phyloP scores from a whole-genome alignment of 2,113 vertebrate genomes.

The Phocoena phocoena region DNA sequence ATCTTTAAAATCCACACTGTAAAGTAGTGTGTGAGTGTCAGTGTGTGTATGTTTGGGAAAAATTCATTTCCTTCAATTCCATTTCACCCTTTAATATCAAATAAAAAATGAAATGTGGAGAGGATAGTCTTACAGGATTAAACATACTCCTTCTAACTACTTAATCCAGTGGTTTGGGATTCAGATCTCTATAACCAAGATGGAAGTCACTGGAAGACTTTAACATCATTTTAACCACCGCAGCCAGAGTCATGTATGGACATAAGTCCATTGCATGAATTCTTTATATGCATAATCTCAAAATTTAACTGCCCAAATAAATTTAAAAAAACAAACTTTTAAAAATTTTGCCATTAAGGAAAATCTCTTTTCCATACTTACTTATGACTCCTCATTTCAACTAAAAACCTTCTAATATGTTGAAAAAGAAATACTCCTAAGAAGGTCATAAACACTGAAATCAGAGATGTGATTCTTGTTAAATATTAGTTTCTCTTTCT shows the following conservation, averaged over 20 bases:
- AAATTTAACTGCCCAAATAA: slow-evolving; percentile 55
- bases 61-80: slow-evolving; percentile 30
- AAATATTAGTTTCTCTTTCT: slow-evolving; percentile 97
- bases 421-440: slow-evolving; percentile 67
- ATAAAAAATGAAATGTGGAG: slow-evolving; percentile 38
- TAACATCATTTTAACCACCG: slow-evolving; percentile 38
- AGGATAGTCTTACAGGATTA: slow-evolving; percentile 32
- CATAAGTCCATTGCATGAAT: slow-evolving; percentile 21
- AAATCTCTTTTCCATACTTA: slow-evolving; percentile 70
- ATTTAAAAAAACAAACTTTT: slow-evolving; percentile 14
- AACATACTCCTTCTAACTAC: neutral
- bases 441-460: slow-evolving; percentile 73
- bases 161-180: neutral
- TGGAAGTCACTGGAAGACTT: slow-evolving; percentile 58
- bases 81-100: slow-evolving; percentile 47
- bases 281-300: slow-evolving; percentile 42
- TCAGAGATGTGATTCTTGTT: slow-evolving; percentile 70
- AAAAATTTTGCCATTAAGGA: slow-evolving; percentile 52
- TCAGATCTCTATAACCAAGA: slow-evolving; percentile 36
- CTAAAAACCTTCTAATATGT: slow-evolving; percentile 70
- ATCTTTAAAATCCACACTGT: slow-evolving; percentile 65
- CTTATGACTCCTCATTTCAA: slow-evolving; percentile 70
- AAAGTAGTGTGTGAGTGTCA: slow-evolving; percentile 2
- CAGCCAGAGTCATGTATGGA: slow-evolving; percentile 42
- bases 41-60: neutral